Percentiles rank a stretch among this genome's conserved stretches.
phyloP scores from a whole-genome alignment of 2,888 invertebrate genomes.

The Andrena praecox region DNA sequence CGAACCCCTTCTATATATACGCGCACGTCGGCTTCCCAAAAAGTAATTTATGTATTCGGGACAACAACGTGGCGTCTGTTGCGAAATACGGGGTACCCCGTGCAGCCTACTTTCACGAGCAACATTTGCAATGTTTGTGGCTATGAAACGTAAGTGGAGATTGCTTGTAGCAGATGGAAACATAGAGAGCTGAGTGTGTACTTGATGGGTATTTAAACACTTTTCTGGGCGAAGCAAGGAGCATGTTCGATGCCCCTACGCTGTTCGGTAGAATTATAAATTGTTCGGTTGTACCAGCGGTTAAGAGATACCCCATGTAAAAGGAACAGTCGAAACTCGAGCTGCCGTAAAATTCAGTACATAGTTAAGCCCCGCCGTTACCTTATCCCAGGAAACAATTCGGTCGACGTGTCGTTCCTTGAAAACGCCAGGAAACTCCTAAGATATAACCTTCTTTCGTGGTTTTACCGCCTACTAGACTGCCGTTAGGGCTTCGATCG shows the following conservation, averaged over 20 bases:
- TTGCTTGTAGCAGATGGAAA: too few species aligned
- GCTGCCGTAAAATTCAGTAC: conserved; percentile 38
- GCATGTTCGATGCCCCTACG: too few species aligned
- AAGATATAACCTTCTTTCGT: not conserved
- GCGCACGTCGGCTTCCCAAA: conserved; percentile 40
- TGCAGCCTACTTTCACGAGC: too few species aligned
- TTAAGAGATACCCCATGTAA: conserved; percentile 7
- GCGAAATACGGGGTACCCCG: conserved; percentile 23
- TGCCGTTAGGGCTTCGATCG: conserved; percentile 6
- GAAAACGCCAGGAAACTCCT: not conserved
- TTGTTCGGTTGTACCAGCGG: not conserved
- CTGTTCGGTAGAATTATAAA: too few species aligned
- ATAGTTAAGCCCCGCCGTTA: conserved; percentile 28
- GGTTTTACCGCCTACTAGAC: not conserved
- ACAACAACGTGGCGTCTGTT: conserved; percentile 41
- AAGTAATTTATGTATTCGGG: conserved; percentile 65
- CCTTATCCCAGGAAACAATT: conserved; percentile 48
- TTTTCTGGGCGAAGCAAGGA: too few species aligned
- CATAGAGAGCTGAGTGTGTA: too few species aligned
- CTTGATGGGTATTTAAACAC: too few species aligned
- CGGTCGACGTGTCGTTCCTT: conserved; percentile 1
- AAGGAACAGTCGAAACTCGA: not conserved
- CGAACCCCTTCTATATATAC: not conserved
- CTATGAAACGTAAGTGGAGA: too few species aligned
- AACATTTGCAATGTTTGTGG: too few species aligned